Base-by-base conservation (phyloP, 2,113 vertebrate species). In the Sula dactylatra region DNA sequence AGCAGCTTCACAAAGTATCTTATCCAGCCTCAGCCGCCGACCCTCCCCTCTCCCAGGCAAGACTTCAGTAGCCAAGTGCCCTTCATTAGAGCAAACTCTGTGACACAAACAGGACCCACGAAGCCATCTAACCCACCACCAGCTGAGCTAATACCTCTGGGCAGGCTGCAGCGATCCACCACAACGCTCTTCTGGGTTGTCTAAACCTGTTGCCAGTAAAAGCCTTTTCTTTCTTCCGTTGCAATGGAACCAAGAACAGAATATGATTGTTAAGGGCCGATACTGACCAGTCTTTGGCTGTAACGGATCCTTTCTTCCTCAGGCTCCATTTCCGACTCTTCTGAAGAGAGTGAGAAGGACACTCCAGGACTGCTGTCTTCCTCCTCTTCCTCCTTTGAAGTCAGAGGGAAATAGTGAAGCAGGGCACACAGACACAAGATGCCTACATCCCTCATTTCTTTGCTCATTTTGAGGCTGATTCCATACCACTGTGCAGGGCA, bases 231-330 rank as follows among this genome's bases (percentile, higher is more conserved):
- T 36, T 16, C 62, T 54, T 56, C 82, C 66, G 42, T 17, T 52
- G 42, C 36, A 77, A n/a, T 9, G 52, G 58, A 82, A 32, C 7
- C 84, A 34, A 65, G 40, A n/a, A 11, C 7, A 62, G 47, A 54
- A 17, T 0, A 6, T 2, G 27, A 54, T 1, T 22, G 31, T 49
- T 66, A 10, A 22, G 34, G 47, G 73, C 31, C 26, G 4, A 36
- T 19, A 98, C 99, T 99, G 95, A 99, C 99, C 99, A 99, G 97
- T 97, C 99, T 99, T 97, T 99, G 99, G 98, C 99, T 99, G 98
- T 99, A 99, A 67, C 99, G 99, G 92, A 99, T 98, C 84, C 98
- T 98, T 73, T 98, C 98, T 95, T 99, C 99, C 97, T 99, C 99
- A 67, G 99, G 99, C 97, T 95, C 98, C 98, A 98, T 98, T 97